Evolutionary conservation across 2,797 vertebrate species (phyloP).

Genomic region (Petrocephalus sullivani): DNA sequence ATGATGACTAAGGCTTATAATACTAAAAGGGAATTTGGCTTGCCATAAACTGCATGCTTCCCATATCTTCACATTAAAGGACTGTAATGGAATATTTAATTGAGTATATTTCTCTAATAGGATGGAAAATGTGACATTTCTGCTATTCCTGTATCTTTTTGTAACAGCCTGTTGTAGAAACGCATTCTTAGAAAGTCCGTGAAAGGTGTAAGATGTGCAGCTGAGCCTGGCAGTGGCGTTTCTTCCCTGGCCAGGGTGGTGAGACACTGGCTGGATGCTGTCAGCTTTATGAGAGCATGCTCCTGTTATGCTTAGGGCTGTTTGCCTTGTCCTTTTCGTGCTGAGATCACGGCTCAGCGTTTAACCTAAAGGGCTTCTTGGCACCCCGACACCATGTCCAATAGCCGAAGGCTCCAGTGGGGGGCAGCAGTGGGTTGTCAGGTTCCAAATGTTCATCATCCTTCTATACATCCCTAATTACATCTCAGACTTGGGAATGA

Average conservation of each 20-base stretch:
- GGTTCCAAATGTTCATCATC: neutral
- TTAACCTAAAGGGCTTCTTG: neutral
- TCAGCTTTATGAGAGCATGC: neutral
- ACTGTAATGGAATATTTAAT: neutral
- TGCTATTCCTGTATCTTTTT: neutral
- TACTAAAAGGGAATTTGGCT: too few species aligned
- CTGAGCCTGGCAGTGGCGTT: neutral
- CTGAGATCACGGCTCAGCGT: neutral
- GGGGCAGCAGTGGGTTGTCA: neutral
- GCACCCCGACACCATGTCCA: neutral
- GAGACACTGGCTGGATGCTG: neutral
- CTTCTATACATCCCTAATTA: neutral
- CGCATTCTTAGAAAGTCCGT: neutral
- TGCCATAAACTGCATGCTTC: neutral
- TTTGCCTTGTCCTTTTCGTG: neutral
- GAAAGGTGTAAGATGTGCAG: neutral
- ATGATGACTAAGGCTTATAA: too few species aligned
- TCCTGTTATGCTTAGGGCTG: neutral
- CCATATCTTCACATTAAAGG: neutral
- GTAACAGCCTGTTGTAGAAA: neutral
- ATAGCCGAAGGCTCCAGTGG: neutral
- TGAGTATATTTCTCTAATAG: neutral
- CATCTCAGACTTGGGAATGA: neutral
- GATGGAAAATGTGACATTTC: neutral
- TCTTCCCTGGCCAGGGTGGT: neutral